These are phyloP conservation scores for Oreochromis grahami DNA, from an alignment of 2,797 vertebrate genomes.

Conservation along the genomic window DNA sequence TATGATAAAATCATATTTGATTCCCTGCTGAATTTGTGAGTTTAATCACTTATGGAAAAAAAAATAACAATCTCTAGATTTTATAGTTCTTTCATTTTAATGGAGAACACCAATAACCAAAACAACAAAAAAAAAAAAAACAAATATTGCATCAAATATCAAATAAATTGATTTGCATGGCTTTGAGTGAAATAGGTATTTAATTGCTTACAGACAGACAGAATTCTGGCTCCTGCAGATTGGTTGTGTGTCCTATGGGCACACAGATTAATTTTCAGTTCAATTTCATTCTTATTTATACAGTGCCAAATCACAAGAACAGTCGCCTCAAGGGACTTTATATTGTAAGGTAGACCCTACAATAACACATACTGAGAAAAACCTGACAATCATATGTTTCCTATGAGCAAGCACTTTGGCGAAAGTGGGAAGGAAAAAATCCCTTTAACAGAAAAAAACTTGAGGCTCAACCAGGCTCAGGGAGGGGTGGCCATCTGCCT, in stretches of 20 bases:
- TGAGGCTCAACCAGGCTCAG: not conserved
- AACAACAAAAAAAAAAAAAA: not conserved
- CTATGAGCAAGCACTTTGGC: not conserved
- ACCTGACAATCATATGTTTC: not conserved
- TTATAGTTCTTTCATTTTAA: not conserved
- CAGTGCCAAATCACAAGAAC: not conserved
- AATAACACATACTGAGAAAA: not conserved
- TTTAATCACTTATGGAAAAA: not conserved
- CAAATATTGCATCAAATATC: not conserved
- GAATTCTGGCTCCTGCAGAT: not conserved
- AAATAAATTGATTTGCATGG: not conserved
- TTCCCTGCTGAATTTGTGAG: not conserved
- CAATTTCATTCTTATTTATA: not conserved
- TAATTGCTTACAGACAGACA: not conserved
- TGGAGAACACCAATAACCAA: not conserved
- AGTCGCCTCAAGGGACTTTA: not conserved
- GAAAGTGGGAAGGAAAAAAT: not conserved
- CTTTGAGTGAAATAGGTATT: not conserved
- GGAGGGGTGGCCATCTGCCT: rapidly evolving
- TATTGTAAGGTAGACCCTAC: not conserved
- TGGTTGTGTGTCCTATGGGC: not conserved
- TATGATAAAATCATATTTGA: not conserved
- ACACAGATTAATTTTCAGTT: not conserved
- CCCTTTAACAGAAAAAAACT: rapidly evolving
- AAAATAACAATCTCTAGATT: not conserved